These are phyloP conservation scores for Dysmachus trigonus DNA, from an alignment of 2,888 invertebrate genomes.

Conservation along the genomic window DNA sequence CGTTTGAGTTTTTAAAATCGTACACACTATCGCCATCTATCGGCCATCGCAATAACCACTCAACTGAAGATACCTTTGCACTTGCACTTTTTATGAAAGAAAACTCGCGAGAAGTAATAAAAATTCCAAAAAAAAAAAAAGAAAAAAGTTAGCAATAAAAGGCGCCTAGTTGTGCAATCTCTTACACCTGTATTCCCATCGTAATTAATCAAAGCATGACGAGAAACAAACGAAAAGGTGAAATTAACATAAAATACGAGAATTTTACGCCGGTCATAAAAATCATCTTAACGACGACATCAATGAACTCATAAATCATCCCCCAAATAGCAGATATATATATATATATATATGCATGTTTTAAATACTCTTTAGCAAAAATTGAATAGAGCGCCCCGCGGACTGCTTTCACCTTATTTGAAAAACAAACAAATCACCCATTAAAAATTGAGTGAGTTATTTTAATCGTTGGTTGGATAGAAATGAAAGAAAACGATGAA, in stretches of 20 bases:
- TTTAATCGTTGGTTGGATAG: not conserved
- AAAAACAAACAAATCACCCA: slow-evolving; percentile 5
- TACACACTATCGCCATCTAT: not conserved
- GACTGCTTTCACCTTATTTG: slow-evolving; percentile 1
- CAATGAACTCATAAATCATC: slow-evolving; percentile 27
- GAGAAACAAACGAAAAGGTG: not conserved
- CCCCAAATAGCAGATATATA: not conserved
- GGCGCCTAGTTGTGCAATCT: not conserved
- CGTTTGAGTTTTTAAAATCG: not conserved
- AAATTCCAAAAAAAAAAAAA: not conserved
- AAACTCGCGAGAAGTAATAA: not conserved
- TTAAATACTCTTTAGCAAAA: not conserved
- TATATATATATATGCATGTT: not conserved
- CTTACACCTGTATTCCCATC: not conserved
- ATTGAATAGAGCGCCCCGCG: not conserved
- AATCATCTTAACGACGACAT: not conserved
- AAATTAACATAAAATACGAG: slow-evolving; percentile 8
- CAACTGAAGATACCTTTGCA: not conserved
- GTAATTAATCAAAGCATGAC: not conserved
- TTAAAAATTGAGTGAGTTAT: not conserved
- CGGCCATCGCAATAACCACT: not conserved
- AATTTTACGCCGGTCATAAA: slow-evolving; percentile 14
- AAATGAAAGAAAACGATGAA: too few species aligned
- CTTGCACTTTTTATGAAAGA: not conserved
- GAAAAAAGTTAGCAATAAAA: not conserved